Conservation (phyloP, 2,113 vertebrate species). For the Patagioenas fasciata region DNA sequence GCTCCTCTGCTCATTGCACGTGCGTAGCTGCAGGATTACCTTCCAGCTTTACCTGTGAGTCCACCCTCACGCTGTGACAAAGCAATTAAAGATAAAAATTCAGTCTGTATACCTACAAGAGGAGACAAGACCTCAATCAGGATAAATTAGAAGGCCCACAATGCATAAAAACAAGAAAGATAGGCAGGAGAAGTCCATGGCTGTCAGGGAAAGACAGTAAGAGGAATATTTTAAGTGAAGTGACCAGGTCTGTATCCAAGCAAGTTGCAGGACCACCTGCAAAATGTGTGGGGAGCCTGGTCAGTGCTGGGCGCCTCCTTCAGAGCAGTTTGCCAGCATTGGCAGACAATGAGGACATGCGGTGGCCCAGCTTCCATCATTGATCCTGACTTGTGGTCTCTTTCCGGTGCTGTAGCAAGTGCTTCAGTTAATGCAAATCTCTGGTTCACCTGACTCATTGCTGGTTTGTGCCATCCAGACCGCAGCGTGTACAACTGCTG, state of each 20-base stretch:
- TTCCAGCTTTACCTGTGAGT: not conserved
- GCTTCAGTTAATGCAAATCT: not conserved
- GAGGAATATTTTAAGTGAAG: not conserved
- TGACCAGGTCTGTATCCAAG: not conserved
- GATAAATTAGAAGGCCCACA: not conserved
- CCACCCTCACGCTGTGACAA: not conserved
- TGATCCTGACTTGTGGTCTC: not conserved
- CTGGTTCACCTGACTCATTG: not conserved
- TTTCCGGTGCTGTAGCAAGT: not conserved
- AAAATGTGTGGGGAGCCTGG: not conserved
- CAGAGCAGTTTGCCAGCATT: not conserved
- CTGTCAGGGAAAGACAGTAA: not conserved
- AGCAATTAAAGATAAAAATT: not conserved
- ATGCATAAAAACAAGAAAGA: not conserved
- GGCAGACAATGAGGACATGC: accelerated
- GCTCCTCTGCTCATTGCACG: not conserved
- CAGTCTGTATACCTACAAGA: not conserved
- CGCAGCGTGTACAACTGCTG: accelerated
- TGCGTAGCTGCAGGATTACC: not conserved
- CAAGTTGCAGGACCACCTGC: not conserved
- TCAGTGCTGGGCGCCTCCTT: not conserved
- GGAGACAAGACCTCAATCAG: not conserved
- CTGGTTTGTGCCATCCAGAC: not conserved
- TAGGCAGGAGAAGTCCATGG: not conserved
- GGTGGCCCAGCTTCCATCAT: not conserved